Conservation (phyloP, 2,797 vertebrate genomes). For the Acestrorhynchus altus region DNA sequence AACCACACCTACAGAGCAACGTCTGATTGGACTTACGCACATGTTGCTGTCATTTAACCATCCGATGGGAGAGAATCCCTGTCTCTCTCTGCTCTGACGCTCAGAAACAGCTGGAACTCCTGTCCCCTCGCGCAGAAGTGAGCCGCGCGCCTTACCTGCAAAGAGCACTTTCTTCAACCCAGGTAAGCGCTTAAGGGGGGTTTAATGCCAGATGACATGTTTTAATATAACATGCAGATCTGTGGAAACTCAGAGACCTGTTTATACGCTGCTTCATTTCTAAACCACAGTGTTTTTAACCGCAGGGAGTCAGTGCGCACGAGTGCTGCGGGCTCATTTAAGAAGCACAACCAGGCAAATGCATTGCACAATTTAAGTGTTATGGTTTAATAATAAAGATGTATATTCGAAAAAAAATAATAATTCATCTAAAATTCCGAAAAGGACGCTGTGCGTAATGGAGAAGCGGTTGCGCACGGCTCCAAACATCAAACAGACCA, state of each 20-base stretch:
- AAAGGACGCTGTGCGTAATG: too few species aligned
- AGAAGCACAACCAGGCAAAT: too few species aligned
- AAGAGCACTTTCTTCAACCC: constrained; percentile 14
- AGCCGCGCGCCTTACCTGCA: constrained; percentile 15
- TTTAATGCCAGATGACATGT: background rate
- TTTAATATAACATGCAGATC: background rate
- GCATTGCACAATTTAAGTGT: too few species aligned
- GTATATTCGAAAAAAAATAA: too few species aligned
- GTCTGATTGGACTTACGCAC: constrained; percentile 81
- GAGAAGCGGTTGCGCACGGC: too few species aligned
- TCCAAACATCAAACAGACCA: too few species aligned
- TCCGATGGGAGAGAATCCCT: constrained; percentile 58
- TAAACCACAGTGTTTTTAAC: background rate
- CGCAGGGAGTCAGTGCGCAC: too few species aligned
- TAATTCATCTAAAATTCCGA: too few species aligned
- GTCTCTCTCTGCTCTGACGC: constrained; percentile 49
- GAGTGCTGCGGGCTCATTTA: too few species aligned
- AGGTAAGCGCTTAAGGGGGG: constrained; percentile 39
- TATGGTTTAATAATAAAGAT: too few species aligned
- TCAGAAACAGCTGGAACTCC: constrained; percentile 37
- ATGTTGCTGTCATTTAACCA: constrained; percentile 75
- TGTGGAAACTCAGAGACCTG: background rate
- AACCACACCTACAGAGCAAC: constrained; percentile 74
- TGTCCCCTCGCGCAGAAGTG: constrained; percentile 5
- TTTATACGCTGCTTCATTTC: background rate